Evolutionary conservation across 2,888 invertebrate genomes (phyloP).

Genomic region (Drosophila birchii): DNA sequence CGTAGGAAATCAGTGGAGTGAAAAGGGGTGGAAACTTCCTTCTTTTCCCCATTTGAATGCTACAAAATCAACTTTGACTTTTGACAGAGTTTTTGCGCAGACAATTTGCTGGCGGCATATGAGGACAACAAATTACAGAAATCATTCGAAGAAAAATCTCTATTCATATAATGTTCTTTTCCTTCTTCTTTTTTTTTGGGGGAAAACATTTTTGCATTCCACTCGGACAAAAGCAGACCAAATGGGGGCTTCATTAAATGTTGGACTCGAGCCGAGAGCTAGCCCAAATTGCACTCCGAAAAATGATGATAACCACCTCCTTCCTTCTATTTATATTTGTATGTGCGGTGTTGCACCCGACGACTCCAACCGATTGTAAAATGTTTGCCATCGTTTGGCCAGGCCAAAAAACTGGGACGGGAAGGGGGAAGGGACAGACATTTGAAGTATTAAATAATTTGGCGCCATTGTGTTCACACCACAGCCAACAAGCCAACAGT

Average conservation of each 20-base stretch:
- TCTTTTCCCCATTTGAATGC: constrained; percentile 4
- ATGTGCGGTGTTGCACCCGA: neutral
- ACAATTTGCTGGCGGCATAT: constrained; percentile 35
- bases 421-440: constrained; percentile 54
- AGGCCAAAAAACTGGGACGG: constrained; percentile 8
- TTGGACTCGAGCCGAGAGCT: constrained; percentile 75
- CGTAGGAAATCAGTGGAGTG: constrained; percentile 1
- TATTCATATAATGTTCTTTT: constrained; percentile 20
- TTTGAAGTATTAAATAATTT: constrained; percentile 81
- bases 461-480: constrained; percentile 78
- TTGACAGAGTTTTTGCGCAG: constrained; percentile 5
- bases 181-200: constrained; percentile 52
- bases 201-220: constrained; percentile 51
- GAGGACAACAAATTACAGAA: constrained; percentile 40
- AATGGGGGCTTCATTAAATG: constrained; percentile 77
- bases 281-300: constrained; percentile 58
- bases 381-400: constrained; percentile 36
- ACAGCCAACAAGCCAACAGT: constrained; percentile 18
- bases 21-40: constrained; percentile 4
- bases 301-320: constrained; percentile 14
- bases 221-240: constrained; percentile 61
- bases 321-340: neutral
- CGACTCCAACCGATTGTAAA: constrained; percentile 21
- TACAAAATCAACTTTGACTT: constrained; percentile 26
- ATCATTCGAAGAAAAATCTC: constrained; percentile 32